Percentiles rank a stretch among this genome's conserved stretches.
These are phyloP conservation scores for Sympetrum striolatum DNA, from an alignment of 2,888 invertebrate species.

Conservation along the genomic window DNA sequence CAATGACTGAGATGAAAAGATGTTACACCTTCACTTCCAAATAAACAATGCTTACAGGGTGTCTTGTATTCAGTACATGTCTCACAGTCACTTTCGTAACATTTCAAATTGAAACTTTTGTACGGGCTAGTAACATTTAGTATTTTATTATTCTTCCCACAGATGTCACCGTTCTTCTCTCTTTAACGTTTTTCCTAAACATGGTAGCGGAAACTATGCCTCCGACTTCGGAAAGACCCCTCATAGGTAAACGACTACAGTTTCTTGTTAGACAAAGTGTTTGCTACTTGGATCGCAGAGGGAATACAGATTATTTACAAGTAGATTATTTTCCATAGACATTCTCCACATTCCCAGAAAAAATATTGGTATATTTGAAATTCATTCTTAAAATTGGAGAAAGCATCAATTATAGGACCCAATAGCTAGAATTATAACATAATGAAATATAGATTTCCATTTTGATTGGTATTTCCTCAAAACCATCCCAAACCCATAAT, in stretches of 20 bases:
- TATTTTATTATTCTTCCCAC: conserved; percentile 53
- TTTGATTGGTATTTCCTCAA: conserved; percentile 48
- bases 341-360: background rate
- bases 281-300: conserved; percentile 55
- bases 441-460: conserved; percentile 48
- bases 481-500: conserved; percentile 47
- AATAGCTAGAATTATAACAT: background rate
- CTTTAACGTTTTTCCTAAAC: conserved; percentile 69
- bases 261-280: conserved; percentile 39
- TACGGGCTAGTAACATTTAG: conserved; percentile 39
- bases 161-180: conserved; percentile 68
- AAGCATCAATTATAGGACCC: conserved; percentile 4
- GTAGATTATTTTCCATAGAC: background rate
- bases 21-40: conserved; percentile 25
- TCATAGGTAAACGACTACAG: conserved; percentile 62
- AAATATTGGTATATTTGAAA: conserved; percentile 22
- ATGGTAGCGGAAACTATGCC: conserved; percentile 70
- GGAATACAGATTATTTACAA: conserved; percentile 47
- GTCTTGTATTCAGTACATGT: conserved; percentile 33
- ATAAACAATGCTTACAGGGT: conserved; percentile 40
- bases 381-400: background rate
- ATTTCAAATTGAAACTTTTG: conserved; percentile 35
- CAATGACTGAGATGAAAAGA: background rate
- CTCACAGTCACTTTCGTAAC: conserved; percentile 31
- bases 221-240: conserved; percentile 69